Evolutionary conservation across 2,113 vertebrate genomes (phyloP), one percentile per base, ranked within the genome.

Genomic region (Cyprinodon variegatus): DNA sequence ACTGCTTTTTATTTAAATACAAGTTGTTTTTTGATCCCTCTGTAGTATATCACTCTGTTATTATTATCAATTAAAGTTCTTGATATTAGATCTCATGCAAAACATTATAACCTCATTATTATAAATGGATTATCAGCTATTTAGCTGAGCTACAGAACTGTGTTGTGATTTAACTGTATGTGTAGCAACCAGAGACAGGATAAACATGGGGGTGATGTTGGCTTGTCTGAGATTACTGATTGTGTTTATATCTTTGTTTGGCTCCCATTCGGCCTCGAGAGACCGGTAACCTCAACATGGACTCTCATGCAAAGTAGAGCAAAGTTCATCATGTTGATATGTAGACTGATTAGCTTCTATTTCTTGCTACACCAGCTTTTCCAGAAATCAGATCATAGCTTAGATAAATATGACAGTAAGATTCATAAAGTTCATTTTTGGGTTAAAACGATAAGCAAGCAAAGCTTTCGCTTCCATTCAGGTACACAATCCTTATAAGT

Each of bases 161-260:
- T 68, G 4, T 61, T 72, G 5, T 61, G 75, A 22, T 62, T 38
- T 70, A 64, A 37, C 57, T 45, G 64, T 72, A 60, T 11, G 61
- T 70, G 36, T 22, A 57, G 43, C 38, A 22, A 20, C 46, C 57
- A 29, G 17, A 40, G 65, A 61, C 60, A 74, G 53, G 60, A 76
- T 64, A 20, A 75, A 74, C 37, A 80, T 37, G 68, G n/a, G 46
- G 63, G 66, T 66, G 1, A 69, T 73, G 29, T 48, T 63, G 65
- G 46, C 22, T 50, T 13, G 59, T 60, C 83, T 62, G 65, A 57
- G 50, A 84, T 14, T 61, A 45, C 43, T 74, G 83, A 65, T 73
- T 75, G 72, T 7, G 70, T 53, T 64, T 29, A 45, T 53, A 68
- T 22, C 29, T 75, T 12, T 60, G 40, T 64, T 61, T 78, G 63